Evolutionary conservation across 2,888 invertebrate genomes (phyloP).

Genomic region (Acanthosepion pharaonis): DNA sequence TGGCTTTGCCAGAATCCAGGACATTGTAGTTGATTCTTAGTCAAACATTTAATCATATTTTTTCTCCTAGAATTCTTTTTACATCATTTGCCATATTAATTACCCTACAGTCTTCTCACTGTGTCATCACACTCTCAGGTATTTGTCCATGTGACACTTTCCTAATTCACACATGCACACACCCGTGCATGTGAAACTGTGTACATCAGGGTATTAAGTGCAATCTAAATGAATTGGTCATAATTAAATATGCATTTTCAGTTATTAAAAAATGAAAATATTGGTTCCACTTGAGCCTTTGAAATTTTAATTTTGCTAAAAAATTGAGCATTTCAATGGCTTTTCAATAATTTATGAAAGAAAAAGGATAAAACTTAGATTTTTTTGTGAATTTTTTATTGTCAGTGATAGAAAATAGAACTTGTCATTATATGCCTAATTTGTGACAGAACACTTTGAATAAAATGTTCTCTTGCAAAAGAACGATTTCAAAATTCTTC

Average conservation of each 20-base stretch:
- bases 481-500: neutral
- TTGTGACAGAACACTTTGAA: neutral
- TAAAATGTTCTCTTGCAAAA: neutral
- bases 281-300: no score
- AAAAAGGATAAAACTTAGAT: neutral
- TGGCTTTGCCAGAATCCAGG: neutral
- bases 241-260: neutral
- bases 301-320: neutral
- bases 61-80: no score
- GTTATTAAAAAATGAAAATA: neutral
- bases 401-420: neutral
- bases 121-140: no score
- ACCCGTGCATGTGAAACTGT: no score
- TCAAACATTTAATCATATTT: no score
- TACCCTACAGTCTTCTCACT: no score
- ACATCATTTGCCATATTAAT: no score
- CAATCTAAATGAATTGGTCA: neutral
- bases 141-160: no score
- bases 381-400: neutral
- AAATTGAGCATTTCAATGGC: neutral
- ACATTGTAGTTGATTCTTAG: neutral
- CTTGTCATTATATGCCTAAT: neutral
- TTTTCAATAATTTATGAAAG: neutral
- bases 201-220: neutral
- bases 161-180: no score